Evolutionary conservation across 2,797 vertebrate genomes (phyloP), one percentile per base, ranked within the genome.

Genomic region (Gymnodraco acuticeps): DNA sequence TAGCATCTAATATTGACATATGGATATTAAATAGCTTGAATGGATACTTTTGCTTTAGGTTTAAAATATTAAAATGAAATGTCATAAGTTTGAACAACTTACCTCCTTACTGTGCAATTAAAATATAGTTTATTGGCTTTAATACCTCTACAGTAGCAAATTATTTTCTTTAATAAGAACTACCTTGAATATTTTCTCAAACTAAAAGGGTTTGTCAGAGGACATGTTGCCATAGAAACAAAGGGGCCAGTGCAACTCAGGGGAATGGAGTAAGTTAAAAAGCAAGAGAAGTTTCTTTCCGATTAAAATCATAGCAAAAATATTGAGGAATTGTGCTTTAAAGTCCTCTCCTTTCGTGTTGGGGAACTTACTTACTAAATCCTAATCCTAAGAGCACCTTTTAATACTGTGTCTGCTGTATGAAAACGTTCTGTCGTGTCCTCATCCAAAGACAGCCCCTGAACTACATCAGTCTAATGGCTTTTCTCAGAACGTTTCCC

Each of bases 191-290:
- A 19, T 55, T 74, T 68, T 77, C 63, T 13, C 48, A 53, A 75
- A 68, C 23, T 64, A 41, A 42, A 66, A 47, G 43, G 60, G 67
- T 85, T 81, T 70, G 27, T 74, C 72, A 75, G 55, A 77, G 67
- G 69, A 64, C 64, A 64, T 9, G 78, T 87, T 87, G 53, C 85
- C 64, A 78, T 86, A 66, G 85, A 84, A 85, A 86, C 88, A 71
- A 66, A 63, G 68, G 55, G 52, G 52, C 67, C 64, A 65, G 33
- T 27, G 53, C 15, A 51, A 79, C 60, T 66, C 10, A 2, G 45
- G 17, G 31, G 27, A 60, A 27, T 43, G 3, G 14, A 70, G 20
- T 11, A 70, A 31, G 55, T 78, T 54, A 14, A 19, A 75, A 31
- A 65, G 60, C 27, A 53, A 51, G 19, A 72, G 2, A 58, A 5